Percentiles rank a stretch among this genome's conserved stretches.
phyloP scores from a whole-genome alignment of 2,113 vertebrate species.

The Dicerorhinus sumatrensis region DNA sequence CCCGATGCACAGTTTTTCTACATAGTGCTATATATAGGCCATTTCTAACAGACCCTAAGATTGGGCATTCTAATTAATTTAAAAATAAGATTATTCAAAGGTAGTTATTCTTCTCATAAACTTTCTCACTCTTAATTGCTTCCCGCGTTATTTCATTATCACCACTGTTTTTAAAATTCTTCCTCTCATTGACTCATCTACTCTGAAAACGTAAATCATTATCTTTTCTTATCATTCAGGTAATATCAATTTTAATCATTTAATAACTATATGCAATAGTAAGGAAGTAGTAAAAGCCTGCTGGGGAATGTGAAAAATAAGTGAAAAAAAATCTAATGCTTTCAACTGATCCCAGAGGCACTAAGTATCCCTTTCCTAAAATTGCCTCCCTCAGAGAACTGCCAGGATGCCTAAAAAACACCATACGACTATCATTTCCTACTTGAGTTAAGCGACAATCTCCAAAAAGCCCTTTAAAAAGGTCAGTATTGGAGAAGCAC shows the following conservation, averaged over 20 bases:
- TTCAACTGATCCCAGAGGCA: background rate
- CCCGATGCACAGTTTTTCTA: background rate
- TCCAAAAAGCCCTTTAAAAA: background rate
- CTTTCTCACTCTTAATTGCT: background rate
- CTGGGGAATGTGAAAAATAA: background rate
- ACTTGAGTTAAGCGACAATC: background rate
- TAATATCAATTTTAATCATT: background rate
- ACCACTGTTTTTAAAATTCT: background rate
- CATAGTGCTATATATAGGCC: fast-evolving
- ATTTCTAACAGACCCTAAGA: background rate
- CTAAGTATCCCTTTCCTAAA: background rate
- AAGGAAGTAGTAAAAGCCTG: background rate
- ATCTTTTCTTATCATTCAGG: background rate
- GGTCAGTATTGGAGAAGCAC: background rate
- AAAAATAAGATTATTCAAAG: too few species aligned
- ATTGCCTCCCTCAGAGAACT: background rate
- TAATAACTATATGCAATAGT: background rate
- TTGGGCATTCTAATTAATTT: background rate
- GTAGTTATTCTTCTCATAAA: background rate
- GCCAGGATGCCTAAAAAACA: background rate
- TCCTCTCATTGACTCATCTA: background rate
- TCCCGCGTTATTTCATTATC: background rate
- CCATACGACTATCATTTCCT: background rate
- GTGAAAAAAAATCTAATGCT: background rate
- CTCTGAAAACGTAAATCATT: background rate